Percentiles rank a stretch among this genome's conserved stretches.
Conservation (phyloP, 2,113 vertebrate species). For the Hypanus sabinus region DNA sequence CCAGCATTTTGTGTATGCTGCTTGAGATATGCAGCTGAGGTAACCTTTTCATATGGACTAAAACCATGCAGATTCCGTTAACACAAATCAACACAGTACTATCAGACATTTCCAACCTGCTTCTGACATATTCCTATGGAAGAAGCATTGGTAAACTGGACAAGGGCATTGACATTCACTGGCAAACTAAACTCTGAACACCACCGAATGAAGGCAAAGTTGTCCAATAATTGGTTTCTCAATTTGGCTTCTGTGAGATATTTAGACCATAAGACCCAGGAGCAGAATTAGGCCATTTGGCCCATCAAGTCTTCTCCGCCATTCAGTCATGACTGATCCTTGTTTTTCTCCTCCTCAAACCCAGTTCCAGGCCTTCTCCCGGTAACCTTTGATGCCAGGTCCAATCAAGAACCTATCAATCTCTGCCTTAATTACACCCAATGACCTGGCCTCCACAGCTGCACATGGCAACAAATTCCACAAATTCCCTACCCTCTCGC, state of each 20-base stretch:
- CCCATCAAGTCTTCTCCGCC: too few species aligned
- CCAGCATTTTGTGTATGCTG: too few species aligned
- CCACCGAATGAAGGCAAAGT: background rate
- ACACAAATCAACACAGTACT: background rate
- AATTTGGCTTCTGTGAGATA: background rate
- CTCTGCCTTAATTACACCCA: too few species aligned
- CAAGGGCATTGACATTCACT: background rate
- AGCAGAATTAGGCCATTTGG: too few species aligned
- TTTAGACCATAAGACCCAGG: background rate
- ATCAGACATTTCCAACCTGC: background rate
- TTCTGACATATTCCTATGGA: background rate
- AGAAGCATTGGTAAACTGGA: background rate
- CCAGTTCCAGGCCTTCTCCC: too few species aligned
- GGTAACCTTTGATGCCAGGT: too few species aligned
- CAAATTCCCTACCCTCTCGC: too few species aligned
- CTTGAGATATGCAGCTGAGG: background rate
- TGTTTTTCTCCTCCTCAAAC: too few species aligned
- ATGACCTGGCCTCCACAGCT: too few species aligned
- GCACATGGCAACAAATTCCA: too few species aligned
- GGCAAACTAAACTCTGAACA: background rate
- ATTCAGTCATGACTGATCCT: too few species aligned
- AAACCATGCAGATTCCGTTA: background rate
- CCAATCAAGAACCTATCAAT: too few species aligned
- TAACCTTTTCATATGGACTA: background rate
- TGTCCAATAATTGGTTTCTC: background rate